Percentiles rank a stretch among this genome's conserved stretches.
phyloP scores from a whole-genome alignment of 2,113 vertebrate species.

The Taurulus bubalis region DNA sequence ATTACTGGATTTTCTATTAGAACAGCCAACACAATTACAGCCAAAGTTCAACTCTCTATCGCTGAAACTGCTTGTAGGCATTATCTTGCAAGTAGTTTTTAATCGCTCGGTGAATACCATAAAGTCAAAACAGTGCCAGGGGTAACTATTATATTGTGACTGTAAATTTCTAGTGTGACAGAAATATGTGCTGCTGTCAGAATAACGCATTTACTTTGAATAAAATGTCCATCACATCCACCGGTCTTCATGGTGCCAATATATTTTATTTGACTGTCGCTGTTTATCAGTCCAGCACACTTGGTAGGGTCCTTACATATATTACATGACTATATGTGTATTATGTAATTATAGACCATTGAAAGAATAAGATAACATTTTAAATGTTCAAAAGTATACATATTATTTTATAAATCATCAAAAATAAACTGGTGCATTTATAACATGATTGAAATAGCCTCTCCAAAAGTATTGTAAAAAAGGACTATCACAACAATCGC shows the following conservation, averaged over 20 bases:
- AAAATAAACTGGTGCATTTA: neutral
- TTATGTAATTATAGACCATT: neutral
- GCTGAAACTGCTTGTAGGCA: slow-evolving; percentile 18
- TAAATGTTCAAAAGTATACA: neutral
- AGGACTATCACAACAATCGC: neutral
- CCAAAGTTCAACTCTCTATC: slow-evolving; percentile 23
- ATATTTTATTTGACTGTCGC: slow-evolving; percentile 18
- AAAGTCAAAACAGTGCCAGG: slow-evolving; percentile 20
- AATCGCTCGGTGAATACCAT: slow-evolving; percentile 37
- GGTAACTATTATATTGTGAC: slow-evolving; percentile 31
- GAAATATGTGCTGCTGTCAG: slow-evolving; percentile 35
- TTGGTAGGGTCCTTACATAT: neutral
- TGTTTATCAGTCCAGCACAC: neutral
- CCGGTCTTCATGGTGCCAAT: neutral
- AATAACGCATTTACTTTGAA: slow-evolving; percentile 27
- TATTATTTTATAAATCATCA: neutral
- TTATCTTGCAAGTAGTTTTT: slow-evolving; percentile 32
- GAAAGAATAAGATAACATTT: neutral
- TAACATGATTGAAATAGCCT: neutral
- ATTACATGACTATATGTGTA: neutral
- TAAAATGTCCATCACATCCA: slow-evolving; percentile 4
- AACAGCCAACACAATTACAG: slow-evolving; percentile 14
- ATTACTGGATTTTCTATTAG: slow-evolving; percentile 20
- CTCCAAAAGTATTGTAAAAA: neutral
- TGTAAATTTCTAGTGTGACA: slow-evolving; percentile 44